phyloP scores from a whole-genome alignment of 2,113 vertebrate species.

The Bos indicus region DNA sequence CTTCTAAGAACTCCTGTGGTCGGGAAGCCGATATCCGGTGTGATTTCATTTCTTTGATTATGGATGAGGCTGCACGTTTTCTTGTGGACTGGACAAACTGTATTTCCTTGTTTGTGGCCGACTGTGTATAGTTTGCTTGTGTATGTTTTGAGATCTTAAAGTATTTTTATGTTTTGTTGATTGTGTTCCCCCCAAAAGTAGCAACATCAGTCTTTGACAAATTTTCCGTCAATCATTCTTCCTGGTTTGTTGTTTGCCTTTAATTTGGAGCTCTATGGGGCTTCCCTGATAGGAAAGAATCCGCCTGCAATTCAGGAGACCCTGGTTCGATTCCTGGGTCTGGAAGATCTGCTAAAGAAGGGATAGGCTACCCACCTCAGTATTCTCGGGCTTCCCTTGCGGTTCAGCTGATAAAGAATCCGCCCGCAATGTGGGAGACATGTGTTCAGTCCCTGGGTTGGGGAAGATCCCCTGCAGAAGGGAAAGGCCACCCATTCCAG shows the following conservation, averaged over 20 bases:
- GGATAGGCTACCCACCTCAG: neutral
- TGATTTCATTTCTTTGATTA: neutral
- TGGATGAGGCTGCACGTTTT: accelerated
- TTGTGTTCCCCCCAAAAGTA: accelerated
- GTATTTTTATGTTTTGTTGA: neutral
- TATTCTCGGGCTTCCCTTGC: neutral
- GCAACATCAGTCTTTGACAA: accelerated
- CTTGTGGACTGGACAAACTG: too few species aligned
- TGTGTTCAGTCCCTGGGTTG: neutral
- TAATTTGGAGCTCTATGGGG: neutral
- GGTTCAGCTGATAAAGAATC: neutral
- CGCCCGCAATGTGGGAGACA: neutral
- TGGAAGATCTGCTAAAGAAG: neutral
- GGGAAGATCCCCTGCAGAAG: neutral
- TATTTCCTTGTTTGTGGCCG: neutral
- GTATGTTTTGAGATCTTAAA: neutral
- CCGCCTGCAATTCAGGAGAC: neutral
- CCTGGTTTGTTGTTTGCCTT: too few species aligned
- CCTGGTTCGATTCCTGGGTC: neutral
- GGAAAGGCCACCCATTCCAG: neutral
- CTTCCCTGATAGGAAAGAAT: neutral
- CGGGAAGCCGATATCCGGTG: accelerated
- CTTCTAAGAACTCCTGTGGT: neutral
- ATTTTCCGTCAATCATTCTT: neutral
- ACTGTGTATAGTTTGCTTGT: neutral